Percentiles rank a stretch among this genome's conserved stretches.
Evolutionary conservation across 30 jellyfish, hydroid and myxozoan species (phyloP).

Genomic region (Hydractinia symbiolongicarpus): DNA sequence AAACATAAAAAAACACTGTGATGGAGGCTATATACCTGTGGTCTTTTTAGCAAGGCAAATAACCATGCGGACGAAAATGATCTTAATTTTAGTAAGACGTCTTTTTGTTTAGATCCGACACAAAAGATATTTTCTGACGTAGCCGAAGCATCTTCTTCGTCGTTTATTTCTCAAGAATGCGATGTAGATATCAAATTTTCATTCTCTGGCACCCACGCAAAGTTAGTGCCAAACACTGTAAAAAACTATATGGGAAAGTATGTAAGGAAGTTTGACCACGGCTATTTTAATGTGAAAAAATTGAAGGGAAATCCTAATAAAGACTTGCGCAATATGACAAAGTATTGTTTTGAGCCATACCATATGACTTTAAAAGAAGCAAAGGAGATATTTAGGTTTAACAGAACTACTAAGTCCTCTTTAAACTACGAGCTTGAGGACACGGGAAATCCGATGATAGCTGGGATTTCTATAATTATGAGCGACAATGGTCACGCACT

Average conservation of each 20-base stretch:
- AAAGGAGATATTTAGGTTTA: conserved; percentile 43
- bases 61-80: too few relatives aligned
- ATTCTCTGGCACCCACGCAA: conserved; percentile 53
- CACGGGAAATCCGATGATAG: conserved; percentile 30
- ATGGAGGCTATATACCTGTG: too few relatives aligned
- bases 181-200: conserved; percentile 66
- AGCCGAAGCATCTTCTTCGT: conserved; percentile 65
- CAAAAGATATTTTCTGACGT: conserved; percentile 22
- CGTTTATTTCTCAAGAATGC: conserved; percentile 88
- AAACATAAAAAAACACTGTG: too few relatives aligned
- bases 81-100: background rate
- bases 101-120: background rate
- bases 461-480: conserved; percentile 52
- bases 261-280: conserved; percentile 41
- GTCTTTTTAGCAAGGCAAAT: too few relatives aligned
- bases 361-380: conserved; percentile 41
- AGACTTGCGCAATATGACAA: conserved; percentile 44
- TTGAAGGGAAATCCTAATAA: conserved; percentile 40
- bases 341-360: conserved; percentile 80
- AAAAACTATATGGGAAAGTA: conserved; percentile 19
- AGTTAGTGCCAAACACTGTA: conserved; percentile 39
- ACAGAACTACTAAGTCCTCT: conserved; percentile 63
- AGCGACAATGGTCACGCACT: conserved; percentile 25
- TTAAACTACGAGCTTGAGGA: conserved; percentile 16
- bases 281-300: conserved; percentile 50